phyloP scores from a whole-genome alignment of 2,888 invertebrate species.

The Leptogaster cylindrica region DNA sequence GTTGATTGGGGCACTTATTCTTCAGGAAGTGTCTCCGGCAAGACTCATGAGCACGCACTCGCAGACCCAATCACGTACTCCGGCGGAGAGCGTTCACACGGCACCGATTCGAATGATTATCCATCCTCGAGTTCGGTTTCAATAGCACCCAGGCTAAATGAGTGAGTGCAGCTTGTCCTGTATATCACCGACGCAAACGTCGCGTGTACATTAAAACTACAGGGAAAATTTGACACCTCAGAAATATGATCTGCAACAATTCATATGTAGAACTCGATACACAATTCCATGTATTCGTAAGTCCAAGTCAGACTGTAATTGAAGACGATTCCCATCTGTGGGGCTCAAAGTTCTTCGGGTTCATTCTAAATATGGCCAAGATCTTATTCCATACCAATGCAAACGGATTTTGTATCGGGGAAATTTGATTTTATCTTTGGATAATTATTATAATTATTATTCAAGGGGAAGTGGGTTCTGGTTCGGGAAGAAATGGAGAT shows the following conservation, averaged over 20 bases:
- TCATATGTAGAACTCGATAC: conserved; percentile 29
- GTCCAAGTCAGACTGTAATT: conserved; percentile 34
- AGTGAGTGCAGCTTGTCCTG: neutral
- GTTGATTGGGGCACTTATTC: too few species aligned
- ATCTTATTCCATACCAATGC: conserved; percentile 22
- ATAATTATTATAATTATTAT: conserved; percentile 30
- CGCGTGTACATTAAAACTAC: conserved; percentile 31
- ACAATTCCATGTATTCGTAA: conserved; percentile 29
- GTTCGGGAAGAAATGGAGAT: conserved; percentile 16
- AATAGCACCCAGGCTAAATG: conserved; percentile 3
- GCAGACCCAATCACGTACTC: neutral
- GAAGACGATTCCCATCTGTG: conserved; percentile 32
- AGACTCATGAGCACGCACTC: conserved; percentile 19
- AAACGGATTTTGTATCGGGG: conserved; percentile 5
- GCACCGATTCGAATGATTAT: conserved; percentile 29
- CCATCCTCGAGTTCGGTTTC: conserved; percentile 25
- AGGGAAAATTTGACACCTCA: conserved; percentile 3
- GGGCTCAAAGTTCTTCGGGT: conserved; percentile 14
- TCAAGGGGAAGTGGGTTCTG: conserved; percentile 34
- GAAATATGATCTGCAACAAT: conserved; percentile 37
- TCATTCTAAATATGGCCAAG: conserved; percentile 29
- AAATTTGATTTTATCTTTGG: conserved; percentile 27
- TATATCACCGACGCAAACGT: conserved; percentile 11
- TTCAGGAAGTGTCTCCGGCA: neutral
- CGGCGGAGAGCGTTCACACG: conserved; percentile 40